These are phyloP conservation scores for Corythornis cristatus DNA, from an alignment of 2,113 vertebrate genomes.

Conservation along the genomic window DNA sequence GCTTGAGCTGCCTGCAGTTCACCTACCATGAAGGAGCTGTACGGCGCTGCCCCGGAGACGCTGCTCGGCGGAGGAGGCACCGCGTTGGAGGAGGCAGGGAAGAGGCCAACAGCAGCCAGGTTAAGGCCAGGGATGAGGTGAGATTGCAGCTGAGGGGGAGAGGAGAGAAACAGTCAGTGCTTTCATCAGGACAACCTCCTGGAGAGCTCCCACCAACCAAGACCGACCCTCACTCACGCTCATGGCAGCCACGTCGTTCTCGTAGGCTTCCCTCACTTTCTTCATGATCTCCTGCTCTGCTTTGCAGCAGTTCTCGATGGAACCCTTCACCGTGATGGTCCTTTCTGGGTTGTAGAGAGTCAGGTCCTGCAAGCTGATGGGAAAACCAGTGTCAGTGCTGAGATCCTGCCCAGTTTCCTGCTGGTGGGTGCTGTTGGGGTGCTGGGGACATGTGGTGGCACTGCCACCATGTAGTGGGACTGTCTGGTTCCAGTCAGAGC, in stretches of 20 bases:
- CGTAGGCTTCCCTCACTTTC: conserved; percentile 94
- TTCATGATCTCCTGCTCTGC: conserved; percentile 95
- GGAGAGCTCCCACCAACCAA: neutral
- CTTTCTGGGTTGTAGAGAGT: conserved; percentile 93
- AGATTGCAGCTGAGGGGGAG: conserved; percentile 83
- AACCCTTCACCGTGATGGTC: conserved; percentile 92
- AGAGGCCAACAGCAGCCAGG: conserved; percentile 90
- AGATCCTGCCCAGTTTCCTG: neutral
- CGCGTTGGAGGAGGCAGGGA: conserved; percentile 86
- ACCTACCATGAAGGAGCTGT: conserved; percentile 89
- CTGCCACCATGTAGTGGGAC: neutral
- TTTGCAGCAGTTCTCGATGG: conserved; percentile 87
- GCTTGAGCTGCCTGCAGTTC: neutral
- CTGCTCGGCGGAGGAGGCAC: conserved; percentile 88
- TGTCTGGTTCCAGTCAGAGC: neutral
- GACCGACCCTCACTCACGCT: conserved; percentile 80
- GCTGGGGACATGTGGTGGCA: neutral
- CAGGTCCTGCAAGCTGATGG: conserved; percentile 89
- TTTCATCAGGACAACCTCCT: neutral
- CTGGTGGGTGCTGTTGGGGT: neutral
- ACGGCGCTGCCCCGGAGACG: conserved; percentile 80
- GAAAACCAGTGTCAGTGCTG: rapidly evolving
- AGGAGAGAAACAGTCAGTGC: neutral
- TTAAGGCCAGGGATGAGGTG: conserved; percentile 95
- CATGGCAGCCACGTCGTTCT: conserved; percentile 96